Conservation (phyloP, 2,888 invertebrate genomes). For the Loripinus fragilis region DNA sequence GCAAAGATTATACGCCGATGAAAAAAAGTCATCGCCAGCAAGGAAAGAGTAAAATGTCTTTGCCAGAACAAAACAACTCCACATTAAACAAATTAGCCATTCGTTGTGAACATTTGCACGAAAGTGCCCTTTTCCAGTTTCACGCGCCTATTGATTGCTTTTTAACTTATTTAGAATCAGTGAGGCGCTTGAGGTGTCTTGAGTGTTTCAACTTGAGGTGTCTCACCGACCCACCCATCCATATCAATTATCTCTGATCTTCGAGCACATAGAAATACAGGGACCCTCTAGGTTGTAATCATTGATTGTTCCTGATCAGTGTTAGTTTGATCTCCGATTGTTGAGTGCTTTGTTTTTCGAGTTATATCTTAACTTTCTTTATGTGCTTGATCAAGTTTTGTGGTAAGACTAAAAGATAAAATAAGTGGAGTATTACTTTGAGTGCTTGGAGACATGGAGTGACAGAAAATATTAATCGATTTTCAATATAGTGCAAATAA, state of each 20-base stretch:
- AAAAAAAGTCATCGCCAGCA: no score
- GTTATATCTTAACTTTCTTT: no score
- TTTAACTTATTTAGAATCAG: constrained; percentile 4
- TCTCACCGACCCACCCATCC: constrained; percentile 4
- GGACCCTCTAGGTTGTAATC: not conserved
- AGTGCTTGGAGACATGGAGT: not conserved
- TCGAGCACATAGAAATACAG: not conserved
- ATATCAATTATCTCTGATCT: not conserved
- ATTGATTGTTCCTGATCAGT: no score
- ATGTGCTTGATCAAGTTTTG: no score
- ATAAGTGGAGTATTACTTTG: not conserved
- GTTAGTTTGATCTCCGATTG: no score
- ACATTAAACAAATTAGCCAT: no score
- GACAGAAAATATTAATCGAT: constrained; percentile 1
- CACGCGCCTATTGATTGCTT: not conserved
- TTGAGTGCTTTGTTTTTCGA: constrained; percentile 1
- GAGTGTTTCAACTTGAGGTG: not conserved
- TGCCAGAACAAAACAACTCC: no score
- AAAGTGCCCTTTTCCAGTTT: no score
- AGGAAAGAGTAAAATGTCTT: no score
- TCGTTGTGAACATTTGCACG: no score
- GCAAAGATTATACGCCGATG: no score
- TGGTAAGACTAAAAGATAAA: no score
- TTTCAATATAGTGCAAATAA: not conserved
- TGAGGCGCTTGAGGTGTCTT: not conserved